Conservation (phyloP, 2,113 vertebrate species). For the Pristiophorus japonicus region DNA sequence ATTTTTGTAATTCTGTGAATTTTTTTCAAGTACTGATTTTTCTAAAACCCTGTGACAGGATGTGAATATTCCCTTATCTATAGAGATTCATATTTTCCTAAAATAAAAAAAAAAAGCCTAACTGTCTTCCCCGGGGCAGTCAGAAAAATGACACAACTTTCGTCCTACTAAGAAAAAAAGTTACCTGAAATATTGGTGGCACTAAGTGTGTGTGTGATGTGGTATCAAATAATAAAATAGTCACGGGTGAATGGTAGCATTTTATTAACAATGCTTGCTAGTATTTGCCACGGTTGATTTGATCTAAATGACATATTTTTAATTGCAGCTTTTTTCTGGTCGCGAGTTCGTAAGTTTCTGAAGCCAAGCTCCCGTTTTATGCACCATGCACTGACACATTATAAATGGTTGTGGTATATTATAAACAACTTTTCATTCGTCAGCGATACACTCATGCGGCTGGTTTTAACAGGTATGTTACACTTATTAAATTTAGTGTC, state of each 20-base stretch:
- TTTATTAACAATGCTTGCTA: neutral
- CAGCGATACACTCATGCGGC: slow-evolving; percentile 65
- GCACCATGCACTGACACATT: slow-evolving; percentile 80
- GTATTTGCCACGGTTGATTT: neutral
- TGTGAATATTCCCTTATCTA: neutral
- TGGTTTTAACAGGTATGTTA: slow-evolving; percentile 73
- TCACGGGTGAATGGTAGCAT: neutral
- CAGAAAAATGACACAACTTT: neutral
- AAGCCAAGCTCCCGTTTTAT: slow-evolving; percentile 65
- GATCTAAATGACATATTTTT: slow-evolving; percentile 3
- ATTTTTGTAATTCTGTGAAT: neutral
- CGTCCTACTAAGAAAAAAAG: neutral
- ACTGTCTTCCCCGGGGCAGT: neutral
- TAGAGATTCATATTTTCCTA: neutral
- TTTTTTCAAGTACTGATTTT: neutral
- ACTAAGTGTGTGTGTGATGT: neutral
- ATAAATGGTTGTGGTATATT: slow-evolving; percentile 77
- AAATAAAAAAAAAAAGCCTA: neutral
- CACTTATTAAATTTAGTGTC: neutral
- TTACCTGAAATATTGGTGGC: neutral
- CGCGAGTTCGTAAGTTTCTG: slow-evolving; percentile 57
- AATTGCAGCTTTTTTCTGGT: slow-evolving; percentile 74
- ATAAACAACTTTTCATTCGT: slow-evolving; percentile 73
- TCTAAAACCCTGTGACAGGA: neutral
- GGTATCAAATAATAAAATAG: neutral